Evolutionary conservation across 2,113 vertebrate genomes (phyloP), one percentile per base, ranked within the genome.

Genomic region (Lasiurus cinereus): DNA sequence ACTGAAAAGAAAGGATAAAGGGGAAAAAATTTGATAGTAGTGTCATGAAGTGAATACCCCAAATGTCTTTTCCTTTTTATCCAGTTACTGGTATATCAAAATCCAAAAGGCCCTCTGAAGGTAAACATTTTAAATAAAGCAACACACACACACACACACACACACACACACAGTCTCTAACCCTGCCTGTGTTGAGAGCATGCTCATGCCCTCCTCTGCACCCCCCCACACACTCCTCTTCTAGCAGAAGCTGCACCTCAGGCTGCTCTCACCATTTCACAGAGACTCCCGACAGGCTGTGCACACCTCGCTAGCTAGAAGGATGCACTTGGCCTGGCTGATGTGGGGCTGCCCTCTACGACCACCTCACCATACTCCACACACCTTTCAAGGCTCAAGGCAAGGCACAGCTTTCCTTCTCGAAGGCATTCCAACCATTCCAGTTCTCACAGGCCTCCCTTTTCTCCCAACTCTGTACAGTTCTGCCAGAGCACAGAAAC

Each of bases 111-210:
- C 4, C 11, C 15, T 59, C 39, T 52, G 15, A 94, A 94, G n/a
- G 66, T 48, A 19, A 94, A 74, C 3, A 85, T 85, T 96, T 94
- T 66, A 48, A 95, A 92, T 64, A 80, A 92, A 93, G 4, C 33
- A 36, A 88, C 70, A 67, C 9, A 43, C 22, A 54, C 33, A 79
- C 48, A 77, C 9, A 6, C 10, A 24, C 29, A 64, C 62, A 36
- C 67, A 21, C 10, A 83, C 52, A 54, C 52, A 54, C 52, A 54
- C 19, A 56, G 24, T 83, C 80, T 92, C 36, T 59, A 27, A 48
- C 46, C 27, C 22, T 8, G 36, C 69, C 29, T 15, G 27, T 48
- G 59, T 66, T 50, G 46, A 93, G 9, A 78, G 56, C 48, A 94
- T 82, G 43, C 48, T 62, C 50, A 21, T 5, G 39, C 1, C 22